Conservation (phyloP, 1,140 invertebrate genomes). For the Coelopa frigida region DNA sequence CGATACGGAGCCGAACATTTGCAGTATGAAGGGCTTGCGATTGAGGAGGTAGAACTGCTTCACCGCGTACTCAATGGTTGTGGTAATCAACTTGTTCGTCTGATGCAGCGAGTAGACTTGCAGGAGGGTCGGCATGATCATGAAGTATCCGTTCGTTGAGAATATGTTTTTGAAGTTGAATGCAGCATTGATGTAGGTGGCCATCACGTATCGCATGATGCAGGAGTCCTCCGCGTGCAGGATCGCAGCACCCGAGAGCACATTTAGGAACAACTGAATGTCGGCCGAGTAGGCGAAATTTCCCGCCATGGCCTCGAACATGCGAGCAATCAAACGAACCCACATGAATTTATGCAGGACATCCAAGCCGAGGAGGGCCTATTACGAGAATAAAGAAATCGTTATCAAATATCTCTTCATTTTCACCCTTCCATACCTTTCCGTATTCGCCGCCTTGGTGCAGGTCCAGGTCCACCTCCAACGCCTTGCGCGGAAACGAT, state of each 20-base stretch:
- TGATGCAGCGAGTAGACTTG: constrained; percentile 97
- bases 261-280: constrained; percentile 95
- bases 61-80: constrained; percentile 94
- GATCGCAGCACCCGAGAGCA: constrained; percentile 94
- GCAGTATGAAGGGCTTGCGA: constrained; percentile 94
- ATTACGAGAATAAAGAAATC: too few relatives aligned
- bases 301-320: constrained; percentile 98
- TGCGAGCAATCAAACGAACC: constrained; percentile 90
- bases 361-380: constrained; percentile 89
- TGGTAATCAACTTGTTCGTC: constrained; percentile 89
- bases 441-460: constrained; percentile 88
- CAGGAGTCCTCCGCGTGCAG: constrained; percentile 94
- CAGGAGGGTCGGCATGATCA: constrained; percentile 95
- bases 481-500: constrained; percentile 94
- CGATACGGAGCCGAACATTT: constrained; percentile 98
- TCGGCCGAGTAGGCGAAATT: constrained; percentile 97
- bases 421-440: constrained; percentile 55
- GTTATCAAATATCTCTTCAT: too few relatives aligned
- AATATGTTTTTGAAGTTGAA: constrained; percentile 99
- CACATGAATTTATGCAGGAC: constrained; percentile 98
- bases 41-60: constrained; percentile 99
- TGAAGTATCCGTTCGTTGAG: constrained; percentile 92
- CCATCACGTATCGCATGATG: constrained; percentile 91
- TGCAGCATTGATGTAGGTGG: constrained; percentile 94
- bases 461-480: constrained; percentile 92